phyloP scores from a whole-genome alignment of 1,140 invertebrate species.

The Drosophila sturtevanti region DNA sequence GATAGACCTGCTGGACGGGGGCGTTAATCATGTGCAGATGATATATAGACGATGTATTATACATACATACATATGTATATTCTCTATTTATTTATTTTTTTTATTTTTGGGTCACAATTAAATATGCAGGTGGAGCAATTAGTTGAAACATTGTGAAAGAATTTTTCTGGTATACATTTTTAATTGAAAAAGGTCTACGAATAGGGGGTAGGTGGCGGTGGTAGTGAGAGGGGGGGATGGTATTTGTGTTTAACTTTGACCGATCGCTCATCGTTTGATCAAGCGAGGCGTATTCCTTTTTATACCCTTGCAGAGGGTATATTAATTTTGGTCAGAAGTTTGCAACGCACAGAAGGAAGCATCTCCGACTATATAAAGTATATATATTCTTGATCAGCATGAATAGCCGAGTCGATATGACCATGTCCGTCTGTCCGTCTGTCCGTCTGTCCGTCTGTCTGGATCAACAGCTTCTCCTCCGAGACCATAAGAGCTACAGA shows the following conservation, averaged over 20 bases:
- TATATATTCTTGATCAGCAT: too few relatives aligned
- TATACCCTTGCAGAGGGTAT: too few relatives aligned
- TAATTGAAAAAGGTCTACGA: too few relatives aligned
- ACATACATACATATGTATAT: too few relatives aligned
- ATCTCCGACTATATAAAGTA: too few relatives aligned
- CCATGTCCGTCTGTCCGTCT: too few relatives aligned
- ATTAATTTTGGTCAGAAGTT: too few relatives aligned
- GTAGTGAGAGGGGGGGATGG: background rate
- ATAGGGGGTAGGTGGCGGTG: background rate
- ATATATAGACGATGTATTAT: slow-evolving; percentile 52
- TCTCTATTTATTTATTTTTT: background rate
- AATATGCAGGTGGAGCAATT: slow-evolving; percentile 70
- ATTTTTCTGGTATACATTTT: background rate
- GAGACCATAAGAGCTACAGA: too few relatives aligned
- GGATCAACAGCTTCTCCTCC: too few relatives aligned
- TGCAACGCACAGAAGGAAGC: too few relatives aligned
- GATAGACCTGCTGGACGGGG: slow-evolving; percentile 24
- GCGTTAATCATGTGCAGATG: slow-evolving; percentile 63
- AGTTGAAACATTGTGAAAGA: slow-evolving; percentile 25
- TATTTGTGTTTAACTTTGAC: slow-evolving; percentile 38
- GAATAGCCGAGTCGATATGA: too few relatives aligned
- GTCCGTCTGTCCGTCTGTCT: too few relatives aligned
- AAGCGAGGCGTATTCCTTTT: slow-evolving; percentile 47
- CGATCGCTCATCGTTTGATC: slow-evolving; percentile 47
- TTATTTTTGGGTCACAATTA: slow-evolving; percentile 42